These are phyloP conservation scores for Papilio machaon DNA, from an alignment of 1,140 invertebrate genomes.

Conservation along the genomic window DNA sequence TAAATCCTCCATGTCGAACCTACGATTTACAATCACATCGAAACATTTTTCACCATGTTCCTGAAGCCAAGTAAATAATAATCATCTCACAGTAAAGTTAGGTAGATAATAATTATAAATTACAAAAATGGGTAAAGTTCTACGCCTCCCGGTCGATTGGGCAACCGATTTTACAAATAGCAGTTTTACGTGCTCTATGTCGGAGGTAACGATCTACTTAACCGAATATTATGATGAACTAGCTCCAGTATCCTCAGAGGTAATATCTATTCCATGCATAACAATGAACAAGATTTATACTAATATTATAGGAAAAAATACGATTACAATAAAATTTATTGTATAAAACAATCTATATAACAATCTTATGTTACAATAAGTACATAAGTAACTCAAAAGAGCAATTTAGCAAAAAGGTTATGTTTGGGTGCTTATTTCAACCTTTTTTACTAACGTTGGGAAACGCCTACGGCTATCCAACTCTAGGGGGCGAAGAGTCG, in stretches of 20 bases:
- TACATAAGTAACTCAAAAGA: too few species aligned
- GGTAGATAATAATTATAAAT: constrained; percentile 47
- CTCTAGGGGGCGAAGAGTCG: too few species aligned
- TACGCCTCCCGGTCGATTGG: constrained; percentile 58
- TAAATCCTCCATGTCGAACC: too few species aligned
- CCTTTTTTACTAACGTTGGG: too few species aligned
- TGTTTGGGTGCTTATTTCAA: too few species aligned
- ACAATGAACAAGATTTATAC: constrained; percentile 47
- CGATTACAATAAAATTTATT: background rate
- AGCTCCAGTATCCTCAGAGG: constrained; percentile 30
- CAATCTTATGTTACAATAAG: too few species aligned
- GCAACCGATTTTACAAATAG: constrained; percentile 69
- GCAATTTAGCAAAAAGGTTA: too few species aligned
- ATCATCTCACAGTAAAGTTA: constrained; percentile 44
- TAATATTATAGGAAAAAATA: constrained; percentile 28
- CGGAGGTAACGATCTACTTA: constrained; percentile 55
- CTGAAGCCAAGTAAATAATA: constrained; percentile 1
- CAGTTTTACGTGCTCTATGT: constrained; percentile 62
- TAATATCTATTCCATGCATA: constrained; percentile 46
- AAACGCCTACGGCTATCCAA: too few species aligned
- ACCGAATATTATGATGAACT: constrained; percentile 51
- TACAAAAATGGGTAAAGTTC: constrained; percentile 58
- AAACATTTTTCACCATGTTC: too few species aligned
- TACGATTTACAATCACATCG: too few species aligned
- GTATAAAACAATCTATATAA: background rate